phyloP scores from a whole-genome alignment of 2,797 vertebrate species.

The Micromesistius poutassou region DNA sequence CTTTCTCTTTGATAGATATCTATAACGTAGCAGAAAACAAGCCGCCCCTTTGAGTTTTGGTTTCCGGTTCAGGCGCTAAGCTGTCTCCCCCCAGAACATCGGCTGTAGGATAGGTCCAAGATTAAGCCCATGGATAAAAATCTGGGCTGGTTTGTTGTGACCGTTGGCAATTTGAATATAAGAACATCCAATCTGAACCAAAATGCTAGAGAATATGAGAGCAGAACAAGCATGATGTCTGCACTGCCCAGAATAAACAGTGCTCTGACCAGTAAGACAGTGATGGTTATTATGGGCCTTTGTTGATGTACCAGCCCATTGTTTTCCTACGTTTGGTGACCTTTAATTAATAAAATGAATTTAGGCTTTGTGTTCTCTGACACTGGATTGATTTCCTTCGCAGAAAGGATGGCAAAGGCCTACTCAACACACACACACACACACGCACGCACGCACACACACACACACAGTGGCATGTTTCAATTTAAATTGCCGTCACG shows the following conservation, averaged over 20 bases:
- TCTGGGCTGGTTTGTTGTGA: too few relatives aligned
- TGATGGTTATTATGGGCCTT: background rate
- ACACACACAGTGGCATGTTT: background rate
- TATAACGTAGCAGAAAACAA: too few relatives aligned
- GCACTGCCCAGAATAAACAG: background rate
- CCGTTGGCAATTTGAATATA: too few relatives aligned
- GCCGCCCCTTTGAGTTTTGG: too few relatives aligned
- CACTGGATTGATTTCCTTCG: background rate
- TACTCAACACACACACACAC: background rate
- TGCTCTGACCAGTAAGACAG: background rate
- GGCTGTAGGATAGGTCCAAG: too few relatives aligned
- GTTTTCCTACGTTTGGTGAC: background rate
- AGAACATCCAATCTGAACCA: background rate
- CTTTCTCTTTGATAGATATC: too few relatives aligned
- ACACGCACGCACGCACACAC: background rate
- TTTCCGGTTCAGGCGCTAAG: too few relatives aligned
- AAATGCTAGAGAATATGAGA: background rate
- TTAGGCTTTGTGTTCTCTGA: background rate
- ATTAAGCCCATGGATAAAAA: too few relatives aligned
- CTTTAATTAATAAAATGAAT: background rate
- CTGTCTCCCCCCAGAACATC: too few relatives aligned
- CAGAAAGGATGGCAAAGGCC: background rate
- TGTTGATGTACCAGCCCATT: background rate
- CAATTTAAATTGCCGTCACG: background rate
- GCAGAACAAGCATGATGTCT: background rate